Conservation (phyloP, 2,797 vertebrate genomes). For the Sebastes iracundus region DNA sequence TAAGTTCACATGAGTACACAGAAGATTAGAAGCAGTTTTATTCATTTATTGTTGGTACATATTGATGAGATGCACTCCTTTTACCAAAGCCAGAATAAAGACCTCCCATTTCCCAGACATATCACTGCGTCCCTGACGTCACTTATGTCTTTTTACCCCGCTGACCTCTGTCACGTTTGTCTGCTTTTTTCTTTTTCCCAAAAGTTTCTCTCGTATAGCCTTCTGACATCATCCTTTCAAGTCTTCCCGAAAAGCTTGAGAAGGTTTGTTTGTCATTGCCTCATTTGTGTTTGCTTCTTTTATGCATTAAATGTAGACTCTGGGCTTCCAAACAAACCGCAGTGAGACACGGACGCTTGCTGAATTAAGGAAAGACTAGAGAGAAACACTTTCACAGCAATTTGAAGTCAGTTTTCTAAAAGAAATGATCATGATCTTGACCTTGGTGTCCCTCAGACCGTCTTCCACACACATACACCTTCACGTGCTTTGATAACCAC, state of each 20-base stretch:
- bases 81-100: not conserved
- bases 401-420: not conserved
- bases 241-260: constrained; percentile 45
- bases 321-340: constrained; percentile 6
- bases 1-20: not conserved
- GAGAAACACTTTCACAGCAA: not conserved
- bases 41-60: not conserved
- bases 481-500: constrained; percentile 27
- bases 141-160: not conserved
- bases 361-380: not conserved
- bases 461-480: constrained; percentile 1
- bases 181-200: not conserved
- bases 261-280: constrained; percentile 49
- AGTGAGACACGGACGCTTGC: not conserved
- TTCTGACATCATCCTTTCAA: constrained; percentile 48
- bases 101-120: not conserved
- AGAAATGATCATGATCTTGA: not conserved
- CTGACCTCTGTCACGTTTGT: not conserved
- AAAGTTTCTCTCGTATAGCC: constrained; percentile 4
- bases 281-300: constrained; percentile 47
- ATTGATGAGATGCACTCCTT: not conserved
- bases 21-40: not conserved
- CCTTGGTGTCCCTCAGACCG: constrained; percentile 25
- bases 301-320: constrained; percentile 22
- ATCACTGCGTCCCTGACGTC: not conserved